Conservation (phyloP, 2,113 vertebrate genomes). For the Rhinoderma darwinii region DNA sequence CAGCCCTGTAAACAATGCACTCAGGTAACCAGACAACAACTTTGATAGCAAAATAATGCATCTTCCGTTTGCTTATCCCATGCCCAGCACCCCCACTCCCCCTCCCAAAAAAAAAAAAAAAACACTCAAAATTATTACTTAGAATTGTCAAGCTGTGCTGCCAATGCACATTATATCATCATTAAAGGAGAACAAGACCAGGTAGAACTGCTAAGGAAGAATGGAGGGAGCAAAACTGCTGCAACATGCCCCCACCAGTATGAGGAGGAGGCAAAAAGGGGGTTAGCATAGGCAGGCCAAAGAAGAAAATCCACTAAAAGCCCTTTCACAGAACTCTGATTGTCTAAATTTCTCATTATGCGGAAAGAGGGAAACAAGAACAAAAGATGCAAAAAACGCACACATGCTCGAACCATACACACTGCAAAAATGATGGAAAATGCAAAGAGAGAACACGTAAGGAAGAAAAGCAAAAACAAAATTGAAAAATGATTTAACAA, state of each 20-base stretch:
- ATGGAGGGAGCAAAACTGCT: slow-evolving; percentile 33
- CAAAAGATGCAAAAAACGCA: not conserved
- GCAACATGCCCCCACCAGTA: slow-evolving; percentile 63
- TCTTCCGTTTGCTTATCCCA: slow-evolving; percentile 59
- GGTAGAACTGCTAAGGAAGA: slow-evolving; percentile 13
- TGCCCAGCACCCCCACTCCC: slow-evolving; percentile 56
- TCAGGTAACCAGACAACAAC: slow-evolving; percentile 72
- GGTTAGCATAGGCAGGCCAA: slow-evolving; percentile 27
- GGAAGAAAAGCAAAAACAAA: not conserved
- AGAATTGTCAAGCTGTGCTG: slow-evolving; percentile 71
- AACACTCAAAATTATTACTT: slow-evolving; percentile 68
- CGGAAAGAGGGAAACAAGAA: slow-evolving; percentile 1
- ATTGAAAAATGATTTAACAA: not conserved
- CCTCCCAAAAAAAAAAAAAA: slow-evolving; percentile 38
- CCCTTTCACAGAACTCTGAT: slow-evolving; percentile 59
- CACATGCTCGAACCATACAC: not conserved
- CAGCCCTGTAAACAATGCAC: slow-evolving; percentile 73
- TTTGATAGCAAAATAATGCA: slow-evolving; percentile 74
- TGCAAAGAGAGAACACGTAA: not conserved
- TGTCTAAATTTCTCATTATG: slow-evolving; percentile 54
- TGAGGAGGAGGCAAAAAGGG: slow-evolving; percentile 3
- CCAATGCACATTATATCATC: slow-evolving; percentile 62
- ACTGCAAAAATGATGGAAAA: not conserved
- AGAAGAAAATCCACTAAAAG: slow-evolving; percentile 40
- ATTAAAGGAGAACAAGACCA: slow-evolving; percentile 82